Conservation (phyloP, 2,113 vertebrate species). For the Clarias magur region DNA sequence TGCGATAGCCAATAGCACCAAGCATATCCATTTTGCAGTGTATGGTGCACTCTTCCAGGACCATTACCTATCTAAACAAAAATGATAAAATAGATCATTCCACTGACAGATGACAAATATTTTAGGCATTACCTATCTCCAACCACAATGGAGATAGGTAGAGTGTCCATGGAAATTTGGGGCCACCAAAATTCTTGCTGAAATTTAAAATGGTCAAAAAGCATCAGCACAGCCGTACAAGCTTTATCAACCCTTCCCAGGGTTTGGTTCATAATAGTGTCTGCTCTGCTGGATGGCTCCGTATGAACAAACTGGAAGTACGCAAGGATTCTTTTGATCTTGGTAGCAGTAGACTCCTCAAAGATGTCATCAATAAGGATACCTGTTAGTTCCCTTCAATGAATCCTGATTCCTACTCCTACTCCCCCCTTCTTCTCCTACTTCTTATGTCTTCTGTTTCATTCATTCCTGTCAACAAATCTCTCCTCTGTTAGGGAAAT, state of each 20-base stretch:
- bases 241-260: constrained; percentile 4
- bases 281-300: constrained; percentile 4
- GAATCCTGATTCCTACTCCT: constrained; percentile 21
- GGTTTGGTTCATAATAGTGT: neutral
- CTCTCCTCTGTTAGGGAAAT: constrained; percentile 29
- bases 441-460: constrained; percentile 16
- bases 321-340: constrained; percentile 19
- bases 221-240: constrained; percentile 19
- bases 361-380: constrained; percentile 21
- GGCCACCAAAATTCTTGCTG: constrained; percentile 12
- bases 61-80: no score
- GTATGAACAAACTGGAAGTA: constrained; percentile 39
- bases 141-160: no score
- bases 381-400: constrained; percentile 38
- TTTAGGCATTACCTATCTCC: no score
- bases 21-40: no score
- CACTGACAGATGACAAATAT: no score
- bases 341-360: constrained; percentile 19
- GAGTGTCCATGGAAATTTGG: constrained; percentile 12
- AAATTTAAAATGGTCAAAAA: constrained; percentile 27
- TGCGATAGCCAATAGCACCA: no score
- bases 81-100: no score
- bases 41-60: no score
- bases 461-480: constrained; percentile 25
- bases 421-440: constrained; percentile 23